Conservation (phyloP, 2,113 vertebrate genomes). For the Formicarius rufipectus region DNA sequence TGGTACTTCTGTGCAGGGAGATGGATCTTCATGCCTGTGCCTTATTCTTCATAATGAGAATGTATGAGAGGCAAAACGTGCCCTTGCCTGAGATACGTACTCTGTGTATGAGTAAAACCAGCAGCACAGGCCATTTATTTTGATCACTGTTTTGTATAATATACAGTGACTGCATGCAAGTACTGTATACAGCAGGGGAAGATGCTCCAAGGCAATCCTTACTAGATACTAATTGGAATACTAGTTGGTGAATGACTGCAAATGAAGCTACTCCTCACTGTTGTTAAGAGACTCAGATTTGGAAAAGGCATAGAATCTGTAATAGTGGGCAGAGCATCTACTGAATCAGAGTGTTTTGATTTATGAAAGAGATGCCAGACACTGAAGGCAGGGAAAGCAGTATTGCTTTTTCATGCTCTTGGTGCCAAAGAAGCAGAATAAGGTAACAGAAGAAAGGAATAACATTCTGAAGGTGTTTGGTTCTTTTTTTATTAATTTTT, state of each 20-base stretch:
- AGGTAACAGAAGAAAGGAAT: neutral
- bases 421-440: neutral
- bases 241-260: neutral
- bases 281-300: neutral
- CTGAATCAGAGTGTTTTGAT: slow-evolving; percentile 16
- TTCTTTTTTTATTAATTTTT: neutral
- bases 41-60: slow-evolving; percentile 11
- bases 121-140: neutral
- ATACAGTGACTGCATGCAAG: neutral
- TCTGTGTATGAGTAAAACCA: neutral
- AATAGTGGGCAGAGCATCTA: slow-evolving; percentile 7
- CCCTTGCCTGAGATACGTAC: neutral
- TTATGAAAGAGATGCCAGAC: neutral
- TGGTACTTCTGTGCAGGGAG: neutral
- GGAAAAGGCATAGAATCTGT: neutral
- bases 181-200: neutral
- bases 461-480: neutral
- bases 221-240: neutral
- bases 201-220: neutral
- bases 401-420: neutral
- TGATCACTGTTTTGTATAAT: neutral
- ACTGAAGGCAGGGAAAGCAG: neutral
- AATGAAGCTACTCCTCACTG: neutral
- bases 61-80: slow-evolving; percentile 9
- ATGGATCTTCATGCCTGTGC: neutral